A percentile compares a stretch with the other conserved stretches of the same genome.
phyloP scores from a whole-genome alignment of 2,797 vertebrate species.

The Smutsia gigantea region DNA sequence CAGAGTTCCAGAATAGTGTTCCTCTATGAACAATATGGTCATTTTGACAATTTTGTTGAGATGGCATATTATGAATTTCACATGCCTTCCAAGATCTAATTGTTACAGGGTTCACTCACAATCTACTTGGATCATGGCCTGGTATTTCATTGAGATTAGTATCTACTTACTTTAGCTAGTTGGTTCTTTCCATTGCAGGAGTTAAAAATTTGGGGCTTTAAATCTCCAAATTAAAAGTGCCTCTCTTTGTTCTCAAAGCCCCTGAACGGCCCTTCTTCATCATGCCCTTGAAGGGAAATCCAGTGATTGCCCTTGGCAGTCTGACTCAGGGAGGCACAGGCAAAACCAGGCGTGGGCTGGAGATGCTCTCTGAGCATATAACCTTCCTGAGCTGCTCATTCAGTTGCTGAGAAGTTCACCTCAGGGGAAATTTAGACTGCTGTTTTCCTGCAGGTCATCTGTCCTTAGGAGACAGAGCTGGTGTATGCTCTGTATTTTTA shows the following conservation, averaged over 20 bases:
- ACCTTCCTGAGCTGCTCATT: slow-evolving; percentile 27
- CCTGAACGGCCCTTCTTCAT: not conserved
- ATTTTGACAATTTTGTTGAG: not conserved
- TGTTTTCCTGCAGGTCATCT: slow-evolving; percentile 54
- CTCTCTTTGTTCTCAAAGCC: slow-evolving; percentile 45
- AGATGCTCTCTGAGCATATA: not conserved
- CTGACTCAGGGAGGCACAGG: slow-evolving; percentile 55
- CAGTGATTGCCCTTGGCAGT: slow-evolving; percentile 58
- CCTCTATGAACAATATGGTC: not conserved
- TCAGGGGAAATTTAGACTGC: slow-evolving; percentile 38
- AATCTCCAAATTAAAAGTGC: slow-evolving; percentile 26
- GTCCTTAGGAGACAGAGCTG: slow-evolving; percentile 21
- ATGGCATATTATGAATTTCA: not conserved
- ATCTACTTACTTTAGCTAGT: not conserved
- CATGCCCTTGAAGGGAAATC: slow-evolving; percentile 67
- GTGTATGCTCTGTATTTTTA: slow-evolving; percentile 52
- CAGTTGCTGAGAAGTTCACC: slow-evolving; percentile 45
- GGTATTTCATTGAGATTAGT: not conserved
- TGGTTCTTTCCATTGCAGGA: not conserved
- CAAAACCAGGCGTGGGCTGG: slow-evolving; percentile 14
- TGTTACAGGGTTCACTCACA: not conserved
- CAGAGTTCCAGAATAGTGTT: not conserved
- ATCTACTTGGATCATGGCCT: not conserved
- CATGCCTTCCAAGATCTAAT: not conserved
- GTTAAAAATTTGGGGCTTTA: slow-evolving; percentile 39